Evolutionary conservation across 2,888 invertebrate species (phyloP).

Genomic region (Cerceris rybyensis): DNA sequence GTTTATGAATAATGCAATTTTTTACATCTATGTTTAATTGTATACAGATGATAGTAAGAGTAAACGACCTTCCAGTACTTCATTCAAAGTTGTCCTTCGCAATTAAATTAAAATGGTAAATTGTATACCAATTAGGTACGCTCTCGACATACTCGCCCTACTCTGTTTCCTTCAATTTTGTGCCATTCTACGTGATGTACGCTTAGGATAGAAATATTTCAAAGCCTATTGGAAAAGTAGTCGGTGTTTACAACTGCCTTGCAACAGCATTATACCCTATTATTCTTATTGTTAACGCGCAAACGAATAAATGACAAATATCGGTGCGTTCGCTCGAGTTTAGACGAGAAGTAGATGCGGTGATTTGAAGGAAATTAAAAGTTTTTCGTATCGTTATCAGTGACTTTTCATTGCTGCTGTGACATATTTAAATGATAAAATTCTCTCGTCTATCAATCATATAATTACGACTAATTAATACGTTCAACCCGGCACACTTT

Average conservation of each 20-base stretch:
- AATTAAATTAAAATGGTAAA: conserved; percentile 35
- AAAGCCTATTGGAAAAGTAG: conserved; percentile 16
- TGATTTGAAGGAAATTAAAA: neutral
- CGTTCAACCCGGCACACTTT: too few species aligned
- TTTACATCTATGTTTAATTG: neutral
- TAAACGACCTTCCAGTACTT: conserved; percentile 1
- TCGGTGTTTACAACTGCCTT: conserved; percentile 22
- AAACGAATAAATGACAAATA: conserved; percentile 2
- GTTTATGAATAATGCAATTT: conserved; percentile 12
- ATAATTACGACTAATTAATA: too few species aligned
- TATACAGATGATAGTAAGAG: conserved; percentile 9
- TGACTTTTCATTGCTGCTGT: too few species aligned
- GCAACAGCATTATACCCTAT: conserved; percentile 9
- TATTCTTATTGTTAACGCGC: conserved; percentile 52
- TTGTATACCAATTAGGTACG: conserved; percentile 29
- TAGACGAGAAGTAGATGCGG: neutral
- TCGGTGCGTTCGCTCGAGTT: neutral
- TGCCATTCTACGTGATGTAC: conserved; percentile 9
- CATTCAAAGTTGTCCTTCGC: conserved; percentile 31
- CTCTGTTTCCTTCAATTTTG: neutral
- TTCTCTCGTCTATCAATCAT: too few species aligned
- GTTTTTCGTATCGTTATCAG: too few species aligned
- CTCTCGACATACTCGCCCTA: conserved; percentile 19
- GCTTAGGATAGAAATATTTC: conserved; percentile 2
- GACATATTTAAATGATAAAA: too few species aligned